A percentile compares a stretch with the other conserved stretches of the same genome.
These are phyloP conservation scores for Plestiodon gilberti DNA, from an alignment of 2,113 vertebrate genomes.

Conservation along the genomic window DNA sequence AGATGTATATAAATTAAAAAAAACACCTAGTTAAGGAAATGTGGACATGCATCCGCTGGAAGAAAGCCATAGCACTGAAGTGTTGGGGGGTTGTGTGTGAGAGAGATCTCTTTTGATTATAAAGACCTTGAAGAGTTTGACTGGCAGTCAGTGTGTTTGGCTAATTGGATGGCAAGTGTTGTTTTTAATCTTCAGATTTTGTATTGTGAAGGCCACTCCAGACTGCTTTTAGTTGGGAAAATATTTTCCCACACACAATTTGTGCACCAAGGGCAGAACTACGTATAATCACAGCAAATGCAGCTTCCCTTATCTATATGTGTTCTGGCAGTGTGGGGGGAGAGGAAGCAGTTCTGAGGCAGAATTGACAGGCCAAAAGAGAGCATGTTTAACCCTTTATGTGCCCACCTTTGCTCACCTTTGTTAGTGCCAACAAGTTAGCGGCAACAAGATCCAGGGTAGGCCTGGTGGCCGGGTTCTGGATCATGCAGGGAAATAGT, in stretches of 20 bases:
- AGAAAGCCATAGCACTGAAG: slow-evolving; percentile 12
- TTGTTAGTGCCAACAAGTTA: too few relatives aligned
- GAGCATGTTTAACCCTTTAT: background rate
- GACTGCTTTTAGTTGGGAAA: slow-evolving; percentile 49
- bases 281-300: background rate
- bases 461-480: too few relatives aligned
- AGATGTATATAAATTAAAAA: background rate
- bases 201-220: slow-evolving; percentile 55
- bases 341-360: background rate
- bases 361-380: background rate
- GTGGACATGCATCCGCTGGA: background rate
- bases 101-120: background rate
- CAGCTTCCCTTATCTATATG: background rate
- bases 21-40: slow-evolving; percentile 6
- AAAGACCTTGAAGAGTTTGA: slow-evolving; percentile 26
- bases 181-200: slow-evolving; percentile 52
- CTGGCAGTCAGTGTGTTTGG: slow-evolving; percentile 36
- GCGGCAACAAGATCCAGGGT: too few relatives aligned
- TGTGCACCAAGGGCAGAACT: slow-evolving; percentile 40
- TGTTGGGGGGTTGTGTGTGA: background rate
- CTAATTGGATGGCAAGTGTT: slow-evolving; percentile 59
- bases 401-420: too few relatives aligned
- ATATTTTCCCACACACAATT: slow-evolving; percentile 62
- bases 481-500: too few relatives aligned
- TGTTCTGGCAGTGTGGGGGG: background rate